Evolutionary conservation across 2,888 invertebrate species (phyloP).

Genomic region (Embidobia sp.): DNA sequence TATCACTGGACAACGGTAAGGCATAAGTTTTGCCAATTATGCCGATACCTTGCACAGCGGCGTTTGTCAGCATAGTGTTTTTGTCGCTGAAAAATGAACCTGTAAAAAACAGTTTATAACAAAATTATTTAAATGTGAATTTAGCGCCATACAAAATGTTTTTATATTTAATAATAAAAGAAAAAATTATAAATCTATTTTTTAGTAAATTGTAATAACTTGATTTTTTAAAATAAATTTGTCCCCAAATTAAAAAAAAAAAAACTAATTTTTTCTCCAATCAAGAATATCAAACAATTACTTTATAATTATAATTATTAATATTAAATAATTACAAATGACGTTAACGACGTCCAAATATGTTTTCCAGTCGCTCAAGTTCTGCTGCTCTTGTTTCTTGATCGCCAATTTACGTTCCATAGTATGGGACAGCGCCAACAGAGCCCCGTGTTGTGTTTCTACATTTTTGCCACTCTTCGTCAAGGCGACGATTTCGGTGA

Average conservation of each 20-base stretch:
- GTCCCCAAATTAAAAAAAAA: too few relatives aligned
- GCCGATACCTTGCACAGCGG: slow-evolving; percentile 88
- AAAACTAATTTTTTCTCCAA: too few relatives aligned
- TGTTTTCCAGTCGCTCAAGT: slow-evolving; percentile 83
- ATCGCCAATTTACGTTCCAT: slow-evolving; percentile 86
- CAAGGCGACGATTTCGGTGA: slow-evolving; percentile 82
- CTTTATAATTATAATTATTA: too few relatives aligned
- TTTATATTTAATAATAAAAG: too few relatives aligned
- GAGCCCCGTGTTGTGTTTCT: slow-evolving; percentile 90
- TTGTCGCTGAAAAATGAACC: slow-evolving; percentile 86
- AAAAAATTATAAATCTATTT: too few relatives aligned
- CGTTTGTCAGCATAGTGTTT: slow-evolving; percentile 85
- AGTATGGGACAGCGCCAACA: slow-evolving; percentile 87
- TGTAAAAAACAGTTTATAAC: too few relatives aligned
- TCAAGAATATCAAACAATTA: too few relatives aligned
- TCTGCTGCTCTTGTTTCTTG: slow-evolving; percentile 79
- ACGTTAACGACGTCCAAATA: slow-evolving; percentile 84
- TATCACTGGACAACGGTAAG: slow-evolving; percentile 84
- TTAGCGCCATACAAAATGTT: too few relatives aligned
- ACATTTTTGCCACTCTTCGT: slow-evolving; percentile 83
- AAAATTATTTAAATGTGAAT: too few relatives aligned
- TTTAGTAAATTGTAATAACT: too few relatives aligned
- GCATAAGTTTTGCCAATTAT: slow-evolving; percentile 87
- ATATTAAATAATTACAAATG: slow-evolving; percentile 82
- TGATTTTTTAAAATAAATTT: too few relatives aligned